These are phyloP conservation scores for Sinosuthora webbiana DNA, from an alignment of 2,113 vertebrate genomes.

Conservation along the genomic window DNA sequence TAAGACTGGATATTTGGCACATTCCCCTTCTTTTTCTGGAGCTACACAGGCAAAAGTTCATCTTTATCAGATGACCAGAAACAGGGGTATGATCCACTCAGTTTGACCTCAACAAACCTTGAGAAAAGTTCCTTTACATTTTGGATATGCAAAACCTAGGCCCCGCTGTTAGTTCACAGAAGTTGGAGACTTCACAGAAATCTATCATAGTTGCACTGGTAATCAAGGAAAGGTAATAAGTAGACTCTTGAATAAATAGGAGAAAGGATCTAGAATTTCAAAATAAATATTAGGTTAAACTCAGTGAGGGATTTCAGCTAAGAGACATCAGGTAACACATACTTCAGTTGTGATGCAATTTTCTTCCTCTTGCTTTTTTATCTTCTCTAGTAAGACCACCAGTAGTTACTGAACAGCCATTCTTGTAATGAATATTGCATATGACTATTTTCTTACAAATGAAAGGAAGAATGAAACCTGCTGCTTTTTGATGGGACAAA, in stretches of 20 bases:
- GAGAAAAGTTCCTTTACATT: neutral
- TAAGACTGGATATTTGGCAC: neutral
- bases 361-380: neutral
- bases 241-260: neutral
- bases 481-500: conserved; percentile 73
- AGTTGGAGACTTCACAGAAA: neutral
- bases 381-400: neutral
- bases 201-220: neutral
- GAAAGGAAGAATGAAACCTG: conserved; percentile 74
- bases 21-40: neutral
- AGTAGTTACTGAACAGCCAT: neutral
- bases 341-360: neutral
- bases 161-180: neutral
- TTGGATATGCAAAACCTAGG: neutral
- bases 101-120: neutral
- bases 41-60: neutral
- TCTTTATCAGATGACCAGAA: neutral
- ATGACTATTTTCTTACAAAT: conserved; percentile 50
- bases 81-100: neutral
- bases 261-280: neutral
- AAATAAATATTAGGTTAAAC: neutral
- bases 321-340: neutral
- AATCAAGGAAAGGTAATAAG: neutral
- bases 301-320: neutral
- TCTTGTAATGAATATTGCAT: conserved; percentile 52